Evolutionary conservation across 92 coral and sea anemone genomes (phyloP), one percentile per base, ranked within the genome.

Genomic region (Hydrozoanthus gracilis): DNA sequence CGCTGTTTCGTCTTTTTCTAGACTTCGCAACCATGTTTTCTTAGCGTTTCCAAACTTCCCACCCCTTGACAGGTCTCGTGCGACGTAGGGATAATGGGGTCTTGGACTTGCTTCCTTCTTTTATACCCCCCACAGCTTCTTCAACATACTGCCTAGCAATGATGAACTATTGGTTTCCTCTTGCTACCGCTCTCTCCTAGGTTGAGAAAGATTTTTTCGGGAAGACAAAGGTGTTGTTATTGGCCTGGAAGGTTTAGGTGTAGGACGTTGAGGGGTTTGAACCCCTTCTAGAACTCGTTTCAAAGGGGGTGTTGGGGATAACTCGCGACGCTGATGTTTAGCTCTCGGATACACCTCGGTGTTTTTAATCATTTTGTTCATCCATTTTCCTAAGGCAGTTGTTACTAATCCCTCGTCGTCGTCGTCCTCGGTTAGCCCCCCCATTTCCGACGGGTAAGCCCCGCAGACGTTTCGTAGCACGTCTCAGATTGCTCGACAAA

Each of bases 1-100:
- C 39, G 13, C 16, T 51, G 51, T 82, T 82, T 82, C 86, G 65
- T 82, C 86, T 76, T 61, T 82, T 82, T 82, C 72, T n/a, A n/a
- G n/a, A n/a, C n/a, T n/a, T n/a, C n/a, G n/a, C 14, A 6, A 12
- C n/a, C 4, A 16, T 20, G n/a, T 0, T 61, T 6, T 61, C 5
- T 61, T 61, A 61, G 68, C 16, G 68, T 61, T 61, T 4, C 17
- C 68, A 61, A 3, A 10, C n/a, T 61, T 83, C 87, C 49, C 50
- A 52, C 3, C 82, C 87, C 15, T 20, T 70, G 49, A 13, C 17
- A 3, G 68, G 68, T 13, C 68, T 61, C 68, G 68, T 61, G 16
- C 68, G 68, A 10, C 68, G 68, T 13, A 61, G 68, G 68, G 17
- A 12, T 6, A 61, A 13, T 8, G 68, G 68, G n/a, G 68, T 61